phyloP scores from a whole-genome alignment of 2,888 invertebrate genomes.

The Caenorhabditis angaria region DNA sequence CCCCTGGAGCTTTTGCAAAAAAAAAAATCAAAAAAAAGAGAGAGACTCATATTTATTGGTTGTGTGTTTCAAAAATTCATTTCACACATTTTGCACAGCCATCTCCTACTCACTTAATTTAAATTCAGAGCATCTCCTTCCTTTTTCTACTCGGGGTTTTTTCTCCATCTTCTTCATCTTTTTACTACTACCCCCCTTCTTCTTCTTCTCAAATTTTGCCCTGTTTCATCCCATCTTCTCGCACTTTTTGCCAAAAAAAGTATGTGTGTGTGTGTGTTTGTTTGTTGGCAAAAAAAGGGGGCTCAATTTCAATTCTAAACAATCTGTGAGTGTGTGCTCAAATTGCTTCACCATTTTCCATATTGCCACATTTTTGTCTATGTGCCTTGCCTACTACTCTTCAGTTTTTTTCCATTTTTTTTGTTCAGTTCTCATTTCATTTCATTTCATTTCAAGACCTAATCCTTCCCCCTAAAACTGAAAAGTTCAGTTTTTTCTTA shows the following conservation, averaged over 20 bases:
- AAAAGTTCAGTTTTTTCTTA: too few species aligned
- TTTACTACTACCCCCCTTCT: too few species aligned
- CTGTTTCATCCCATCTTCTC: conserved; percentile 4
- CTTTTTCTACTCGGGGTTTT: too few species aligned
- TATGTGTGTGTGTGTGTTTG: conserved; percentile 3
- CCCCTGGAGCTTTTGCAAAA: too few species aligned
- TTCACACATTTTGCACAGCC: conserved; percentile 1
- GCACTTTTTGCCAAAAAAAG: not conserved
- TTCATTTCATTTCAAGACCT: not conserved
- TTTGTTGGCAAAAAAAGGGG: not conserved
- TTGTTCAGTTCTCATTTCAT: not conserved
- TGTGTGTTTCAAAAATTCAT: not conserved
- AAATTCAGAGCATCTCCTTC: conserved; percentile 1
- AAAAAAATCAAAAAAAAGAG: too few species aligned
- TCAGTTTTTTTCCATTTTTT: not conserved
- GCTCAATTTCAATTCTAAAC: conserved; percentile 10
- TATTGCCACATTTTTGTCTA: not conserved
- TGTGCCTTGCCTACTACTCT: not conserved
- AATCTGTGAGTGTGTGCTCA: conserved; percentile 8
- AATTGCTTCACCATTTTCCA: conserved; percentile 7
- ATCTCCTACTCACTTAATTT: conserved; percentile 1
- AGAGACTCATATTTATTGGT: not conserved
- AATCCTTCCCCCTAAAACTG: too few species aligned
- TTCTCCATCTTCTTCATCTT: too few species aligned
- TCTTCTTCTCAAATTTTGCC: conserved; percentile 1